A percentile compares a stretch with the other conserved stretches of the same genome.
Conservation (phyloP, 2,797 vertebrate species). For the Dicrostonyx torquatus region DNA sequence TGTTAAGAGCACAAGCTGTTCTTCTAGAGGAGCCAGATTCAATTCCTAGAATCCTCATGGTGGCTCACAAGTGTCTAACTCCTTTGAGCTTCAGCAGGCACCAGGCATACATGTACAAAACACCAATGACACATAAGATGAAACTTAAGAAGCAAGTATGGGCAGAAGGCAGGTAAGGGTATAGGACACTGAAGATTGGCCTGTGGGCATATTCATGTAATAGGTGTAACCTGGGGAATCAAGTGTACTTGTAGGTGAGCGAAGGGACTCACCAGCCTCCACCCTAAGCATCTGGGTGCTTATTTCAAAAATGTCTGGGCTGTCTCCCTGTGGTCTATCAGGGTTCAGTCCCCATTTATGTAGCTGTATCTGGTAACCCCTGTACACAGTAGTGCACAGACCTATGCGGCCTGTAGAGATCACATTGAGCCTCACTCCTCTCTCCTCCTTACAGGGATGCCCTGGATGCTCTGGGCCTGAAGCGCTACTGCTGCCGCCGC, state of each 20-base stretch:
- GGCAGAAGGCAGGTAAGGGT: not conserved
- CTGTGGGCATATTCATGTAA: not conserved
- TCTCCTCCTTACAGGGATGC: constrained; percentile 90
- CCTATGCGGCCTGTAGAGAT: not conserved
- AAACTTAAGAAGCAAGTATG: not conserved
- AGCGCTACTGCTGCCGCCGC: constrained; percentile 97
- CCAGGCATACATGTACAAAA: not conserved
- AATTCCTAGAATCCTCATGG: not conserved
- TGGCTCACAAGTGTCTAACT: not conserved
- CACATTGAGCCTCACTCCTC: not conserved
- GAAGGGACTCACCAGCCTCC: not conserved
- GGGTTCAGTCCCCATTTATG: not conserved
- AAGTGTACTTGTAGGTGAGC: not conserved
- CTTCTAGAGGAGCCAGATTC: not conserved
- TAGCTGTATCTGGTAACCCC: not conserved
- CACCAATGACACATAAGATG: not conserved
- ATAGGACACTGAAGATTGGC: not conserved
- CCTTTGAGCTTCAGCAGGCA: not conserved
- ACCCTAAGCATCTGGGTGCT: too few species aligned
- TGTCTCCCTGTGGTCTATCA: not conserved
- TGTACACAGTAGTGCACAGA: not conserved
- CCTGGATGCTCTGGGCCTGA: constrained; percentile 94
- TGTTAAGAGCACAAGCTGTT: not conserved
- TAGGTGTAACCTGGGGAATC: not conserved
- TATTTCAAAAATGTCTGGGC: not conserved